Conservation (phyloP, 1,140 invertebrate species). For the Pogonognathellus flavescens region DNA sequence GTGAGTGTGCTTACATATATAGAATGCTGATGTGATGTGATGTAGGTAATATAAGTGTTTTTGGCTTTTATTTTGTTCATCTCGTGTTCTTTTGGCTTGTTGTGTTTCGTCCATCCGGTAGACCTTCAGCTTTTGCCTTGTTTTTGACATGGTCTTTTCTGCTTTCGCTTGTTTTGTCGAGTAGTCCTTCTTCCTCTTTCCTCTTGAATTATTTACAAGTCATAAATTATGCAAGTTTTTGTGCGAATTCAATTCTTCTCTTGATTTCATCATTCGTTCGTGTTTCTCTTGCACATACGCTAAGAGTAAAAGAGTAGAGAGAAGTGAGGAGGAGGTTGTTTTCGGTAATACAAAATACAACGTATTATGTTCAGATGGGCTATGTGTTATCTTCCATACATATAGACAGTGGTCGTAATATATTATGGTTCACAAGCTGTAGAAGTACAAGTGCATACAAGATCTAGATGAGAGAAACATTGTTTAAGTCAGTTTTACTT, state of each 20-base stretch:
- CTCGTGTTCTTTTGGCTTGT: constrained; percentile 1
- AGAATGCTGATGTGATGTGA: constrained; percentile 33
- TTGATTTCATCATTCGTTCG: constrained; percentile 52
- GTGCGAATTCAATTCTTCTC: constrained; percentile 58
- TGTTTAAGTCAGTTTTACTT: too few species aligned
- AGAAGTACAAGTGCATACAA: too few species aligned
- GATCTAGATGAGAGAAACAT: too few species aligned
- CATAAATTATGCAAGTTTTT: constrained; percentile 55
- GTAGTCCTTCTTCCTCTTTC: constrained; percentile 28
- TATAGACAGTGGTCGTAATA: neutral
- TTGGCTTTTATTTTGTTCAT: neutral
- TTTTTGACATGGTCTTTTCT: neutral
- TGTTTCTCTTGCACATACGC: neutral
- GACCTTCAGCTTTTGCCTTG: constrained; percentile 24
- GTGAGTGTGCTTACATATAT: constrained; percentile 10
- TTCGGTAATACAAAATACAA: too few species aligned
- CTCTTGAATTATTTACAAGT: constrained; percentile 52
- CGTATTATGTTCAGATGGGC: too few species aligned
- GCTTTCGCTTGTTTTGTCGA: neutral
- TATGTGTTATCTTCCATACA: neutral
- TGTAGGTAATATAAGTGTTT: constrained; percentile 2
- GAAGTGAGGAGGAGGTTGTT: too few species aligned
- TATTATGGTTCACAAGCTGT: too few species aligned
- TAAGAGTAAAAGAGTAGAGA: neutral
- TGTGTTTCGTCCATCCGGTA: constrained; percentile 1